Conservation (phyloP, 2,113 vertebrate genomes). For the Catagonus wagneri region DNA sequence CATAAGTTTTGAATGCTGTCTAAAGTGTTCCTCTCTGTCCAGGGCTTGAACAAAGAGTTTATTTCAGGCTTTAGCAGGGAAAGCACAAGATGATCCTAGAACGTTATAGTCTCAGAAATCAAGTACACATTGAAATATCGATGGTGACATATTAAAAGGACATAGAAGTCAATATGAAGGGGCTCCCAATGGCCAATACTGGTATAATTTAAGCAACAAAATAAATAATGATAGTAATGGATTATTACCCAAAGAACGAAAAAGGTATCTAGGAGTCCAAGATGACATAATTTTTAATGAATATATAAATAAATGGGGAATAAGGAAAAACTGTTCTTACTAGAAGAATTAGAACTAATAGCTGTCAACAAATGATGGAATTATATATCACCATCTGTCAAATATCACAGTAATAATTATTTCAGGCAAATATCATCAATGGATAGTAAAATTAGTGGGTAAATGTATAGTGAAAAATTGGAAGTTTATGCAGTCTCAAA, state of each 20-base stretch:
- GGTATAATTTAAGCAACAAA: slow-evolving; percentile 15
- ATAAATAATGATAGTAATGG: background rate
- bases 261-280: background rate
- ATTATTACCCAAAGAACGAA: background rate
- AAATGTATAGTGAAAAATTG: slow-evolving; percentile 26
- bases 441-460: background rate
- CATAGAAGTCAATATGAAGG: background rate
- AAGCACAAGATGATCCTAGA: background rate
- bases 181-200: background rate
- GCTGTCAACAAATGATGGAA: background rate
- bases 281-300: background rate
- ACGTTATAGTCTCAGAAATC: background rate
- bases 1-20: background rate
- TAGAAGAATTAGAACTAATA: background rate
- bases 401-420: background rate
- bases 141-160: background rate
- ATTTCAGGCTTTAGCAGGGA: background rate
- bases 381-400: background rate
- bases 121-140: background rate
- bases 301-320: background rate
- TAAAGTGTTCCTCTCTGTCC: background rate
- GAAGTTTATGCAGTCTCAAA: slow-evolving; percentile 37
- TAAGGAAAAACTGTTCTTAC: background rate
- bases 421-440: slow-evolving; percentile 38
- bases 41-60: background rate